Evolutionary conservation across 1,140 invertebrate species (phyloP), one percentile per base, ranked within the genome.

Genomic region (Drosophila ercepeae): DNA sequence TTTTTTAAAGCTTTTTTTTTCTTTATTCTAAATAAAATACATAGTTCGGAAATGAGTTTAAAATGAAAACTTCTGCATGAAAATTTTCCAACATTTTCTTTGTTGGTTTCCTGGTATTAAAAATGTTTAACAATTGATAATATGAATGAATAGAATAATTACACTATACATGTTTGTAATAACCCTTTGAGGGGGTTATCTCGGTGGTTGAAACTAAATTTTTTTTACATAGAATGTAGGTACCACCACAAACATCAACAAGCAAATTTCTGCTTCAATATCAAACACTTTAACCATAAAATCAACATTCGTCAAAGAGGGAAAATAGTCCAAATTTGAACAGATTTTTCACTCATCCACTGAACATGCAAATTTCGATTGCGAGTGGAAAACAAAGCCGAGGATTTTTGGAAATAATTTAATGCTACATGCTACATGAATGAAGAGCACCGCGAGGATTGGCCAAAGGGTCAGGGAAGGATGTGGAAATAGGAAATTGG

Each of bases 341-440:
- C 60, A 51, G 54, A 71, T 27, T 58, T 75, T 72, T 54, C 55
- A 55, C 63, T 53, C 52, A 61, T 44, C 23, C 69, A 76, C 34
- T 57, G 32, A 65, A 78, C 50, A 59, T 72, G 67, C 67, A 72
- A 71, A 72, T 72, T 41, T 60, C 55, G 67, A 55, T 46, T 71
- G 49, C 48, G 39, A 18, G 39, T 9, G 49, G 14, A 42, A 14
- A 53, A 67, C 60, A 67, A 42, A 16, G 39, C 18, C 21, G 27
- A 6, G 39, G 48, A 70, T 27, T 42, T 75, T 74, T 76, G 21
- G 50, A 76, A 81, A 81, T 69, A 74, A 81, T 81, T 76, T 81
- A 59, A 81, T 81, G 81, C 76, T 50, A 50, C 51, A 76, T 86
- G n/a, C n/a, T n/a, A n/a, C n/a, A 76, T 84, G 71, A 39, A 53